A percentile compares a stretch with the other conserved stretches of the same genome.
phyloP scores from a whole-genome alignment of 2,113 vertebrate species.

The Hydropotes inermis region DNA sequence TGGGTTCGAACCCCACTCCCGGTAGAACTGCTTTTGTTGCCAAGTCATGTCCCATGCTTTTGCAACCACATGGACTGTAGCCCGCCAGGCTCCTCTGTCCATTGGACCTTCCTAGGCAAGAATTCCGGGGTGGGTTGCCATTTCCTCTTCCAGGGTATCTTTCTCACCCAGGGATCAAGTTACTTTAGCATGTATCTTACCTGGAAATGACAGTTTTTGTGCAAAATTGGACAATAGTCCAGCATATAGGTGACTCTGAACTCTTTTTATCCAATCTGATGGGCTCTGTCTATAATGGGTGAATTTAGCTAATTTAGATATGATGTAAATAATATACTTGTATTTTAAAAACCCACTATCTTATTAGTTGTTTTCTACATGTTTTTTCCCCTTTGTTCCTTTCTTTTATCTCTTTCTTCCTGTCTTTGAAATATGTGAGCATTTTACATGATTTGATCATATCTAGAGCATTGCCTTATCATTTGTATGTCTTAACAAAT shows the following conservation, averaged over 20 bases:
- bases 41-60: background rate
- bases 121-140: background rate
- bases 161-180: background rate
- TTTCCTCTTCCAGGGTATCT: background rate
- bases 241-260: rapidly evolving
- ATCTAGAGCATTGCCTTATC: background rate
- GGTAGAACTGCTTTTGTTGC: constrained; percentile 40
- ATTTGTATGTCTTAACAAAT: background rate
- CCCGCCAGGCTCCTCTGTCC: background rate
- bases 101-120: background rate
- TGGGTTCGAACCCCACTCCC: constrained; percentile 86
- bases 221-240: rapidly evolving
- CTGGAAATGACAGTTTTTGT: too few species aligned
- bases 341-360: background rate
- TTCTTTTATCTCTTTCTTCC: background rate
- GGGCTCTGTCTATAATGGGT: background rate
- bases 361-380: background rate
- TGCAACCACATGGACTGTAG: background rate
- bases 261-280: too few species aligned
- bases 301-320: background rate
- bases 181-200: rapidly evolving
- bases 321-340: background rate
- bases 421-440: background rate
- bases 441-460: background rate
- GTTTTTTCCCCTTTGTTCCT: background rate